Evolutionary conservation across 2,888 invertebrate genomes (phyloP), one percentile per base, ranked within the genome.

Genomic region (Ophioninae sp.): DNA sequence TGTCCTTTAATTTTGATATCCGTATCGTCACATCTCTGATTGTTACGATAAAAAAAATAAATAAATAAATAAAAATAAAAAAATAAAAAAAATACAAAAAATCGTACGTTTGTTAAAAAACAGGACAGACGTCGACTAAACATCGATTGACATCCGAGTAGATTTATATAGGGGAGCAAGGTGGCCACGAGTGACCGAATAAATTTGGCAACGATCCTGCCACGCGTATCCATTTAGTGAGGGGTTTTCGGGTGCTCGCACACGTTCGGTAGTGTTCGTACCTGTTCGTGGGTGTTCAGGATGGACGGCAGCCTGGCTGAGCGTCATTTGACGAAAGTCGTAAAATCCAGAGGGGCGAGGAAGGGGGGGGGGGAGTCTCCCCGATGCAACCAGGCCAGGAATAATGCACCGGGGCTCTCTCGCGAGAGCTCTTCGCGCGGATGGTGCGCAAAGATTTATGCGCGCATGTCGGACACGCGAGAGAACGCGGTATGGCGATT

Each of bases 291-390:
- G 30, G 30, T 30, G 30, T 30, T 30, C 30, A 82, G 83, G 74
- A 62, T 17, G 50, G 17, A 50, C 17, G 17, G 50, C 17, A 13
- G 3, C 17, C 50, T 13, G 50, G 13, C 13, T 50, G 75, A 82
- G 82, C 85, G 82, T 76, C 80, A 86, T 87, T 87, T 83, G 85
- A 79, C 79, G 81, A 81, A 82, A 85, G 83, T 86, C 87, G 86
- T 86, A 86, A 87, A 86, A 84, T 78, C 70, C 81, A 78, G 70
- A 82, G 80, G 82, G 3, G 30, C 2, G 30, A 3, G 30, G 30
- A 30, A 3, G 30, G 70, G 83, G 80, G 81, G 81, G 84, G 83
- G 68, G 78, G 82, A 50, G 82, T 80, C 72, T 81, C 83, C 64
- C 78, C 10, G 70, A 37, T 56, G 20, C 21, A 7, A 6, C 21